Evolutionary conservation across 2,113 vertebrate species (phyloP).

Genomic region (Ploceus nigricollis): DNA sequence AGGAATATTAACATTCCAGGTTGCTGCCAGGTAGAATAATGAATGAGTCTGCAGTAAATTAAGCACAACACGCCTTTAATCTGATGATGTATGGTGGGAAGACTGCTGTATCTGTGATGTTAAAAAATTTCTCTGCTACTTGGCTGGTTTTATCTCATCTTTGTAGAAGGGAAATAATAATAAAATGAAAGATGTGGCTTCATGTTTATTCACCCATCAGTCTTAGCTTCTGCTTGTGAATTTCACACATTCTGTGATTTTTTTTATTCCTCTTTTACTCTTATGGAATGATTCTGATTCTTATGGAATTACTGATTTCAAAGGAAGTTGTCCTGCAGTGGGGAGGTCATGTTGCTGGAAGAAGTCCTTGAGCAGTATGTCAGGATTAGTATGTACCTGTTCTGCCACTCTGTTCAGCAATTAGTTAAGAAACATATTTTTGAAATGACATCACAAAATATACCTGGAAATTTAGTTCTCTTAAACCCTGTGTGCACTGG

Average conservation of each 20-base stretch:
- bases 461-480: background rate
- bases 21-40: slow-evolving; percentile 8
- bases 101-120: background rate
- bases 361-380: background rate
- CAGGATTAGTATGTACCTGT: background rate
- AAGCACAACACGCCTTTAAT: background rate
- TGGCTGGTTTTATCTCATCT: background rate
- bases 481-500: background rate
- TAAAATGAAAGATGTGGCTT: background rate
- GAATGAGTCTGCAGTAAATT: background rate
- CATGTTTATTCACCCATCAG: background rate
- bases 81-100: background rate
- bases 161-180: background rate
- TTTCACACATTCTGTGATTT: background rate
- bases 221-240: background rate
- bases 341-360: accelerated
- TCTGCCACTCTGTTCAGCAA: background rate
- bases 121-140: background rate
- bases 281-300: background rate
- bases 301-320: background rate
- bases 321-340: background rate
- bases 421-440: background rate
- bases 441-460: background rate
- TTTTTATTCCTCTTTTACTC: background rate
- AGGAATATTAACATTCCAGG: background rate